phyloP scores from a whole-genome alignment of 2,888 invertebrate genomes.

The Rhynchonema sp. region DNA sequence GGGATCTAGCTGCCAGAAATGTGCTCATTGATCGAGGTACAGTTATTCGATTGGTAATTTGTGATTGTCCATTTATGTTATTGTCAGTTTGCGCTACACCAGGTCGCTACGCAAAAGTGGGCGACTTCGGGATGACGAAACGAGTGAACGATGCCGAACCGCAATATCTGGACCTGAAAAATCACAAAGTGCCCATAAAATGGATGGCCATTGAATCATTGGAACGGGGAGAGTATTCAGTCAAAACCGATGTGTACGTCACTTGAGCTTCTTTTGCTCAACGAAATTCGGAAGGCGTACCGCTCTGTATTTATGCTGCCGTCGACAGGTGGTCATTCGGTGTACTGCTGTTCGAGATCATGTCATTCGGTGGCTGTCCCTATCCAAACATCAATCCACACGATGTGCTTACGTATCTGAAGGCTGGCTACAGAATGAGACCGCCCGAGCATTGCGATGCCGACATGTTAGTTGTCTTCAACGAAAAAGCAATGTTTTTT shows the following conservation, averaged over 20 bases:
- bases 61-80: no score
- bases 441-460: conserved; percentile 63
- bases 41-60: no score
- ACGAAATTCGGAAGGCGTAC: no score
- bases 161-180: conserved; percentile 16
- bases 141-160: conserved; percentile 20
- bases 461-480: conserved; percentile 46
- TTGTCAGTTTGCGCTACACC: no score
- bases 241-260: conserved; percentile 31
- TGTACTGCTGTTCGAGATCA: conserved; percentile 39
- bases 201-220: conserved; percentile 35
- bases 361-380: conserved; percentile 45
- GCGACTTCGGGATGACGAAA: conserved; percentile 25
- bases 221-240: conserved; percentile 30
- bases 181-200: conserved; percentile 28
- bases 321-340: conserved; percentile 38
- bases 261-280: background rate
- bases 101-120: background rate
- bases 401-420: conserved; percentile 34
- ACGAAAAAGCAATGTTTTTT: no score
- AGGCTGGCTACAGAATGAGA: conserved; percentile 68
- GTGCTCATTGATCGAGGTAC: no score
- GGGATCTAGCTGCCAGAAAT: conserved; percentile 27
- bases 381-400: conserved; percentile 42
- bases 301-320: no score